phyloP scores from a whole-genome alignment of 1,140 invertebrate genomes.

The Heterodera carotae region DNA sequence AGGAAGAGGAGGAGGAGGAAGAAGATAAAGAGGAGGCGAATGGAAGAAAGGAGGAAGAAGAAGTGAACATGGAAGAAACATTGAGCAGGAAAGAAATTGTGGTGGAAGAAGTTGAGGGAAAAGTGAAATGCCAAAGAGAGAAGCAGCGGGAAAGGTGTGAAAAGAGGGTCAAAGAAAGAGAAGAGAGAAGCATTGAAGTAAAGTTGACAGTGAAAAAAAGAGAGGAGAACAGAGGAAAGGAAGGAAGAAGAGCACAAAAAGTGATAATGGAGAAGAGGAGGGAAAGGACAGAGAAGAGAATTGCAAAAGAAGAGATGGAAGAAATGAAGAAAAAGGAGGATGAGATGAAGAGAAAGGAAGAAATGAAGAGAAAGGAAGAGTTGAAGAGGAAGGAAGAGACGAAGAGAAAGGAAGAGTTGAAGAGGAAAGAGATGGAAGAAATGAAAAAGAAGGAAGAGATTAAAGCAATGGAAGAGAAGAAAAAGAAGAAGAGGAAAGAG shows the following conservation, averaged over 20 bases:
- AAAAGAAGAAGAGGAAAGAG: neutral
- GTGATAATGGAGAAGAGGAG: constrained; percentile 7
- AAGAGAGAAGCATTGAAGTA: neutral
- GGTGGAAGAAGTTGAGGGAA: neutral
- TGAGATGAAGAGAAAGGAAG: neutral
- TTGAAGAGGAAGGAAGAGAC: neutral
- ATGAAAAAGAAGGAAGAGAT: neutral
- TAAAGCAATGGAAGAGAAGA: neutral
- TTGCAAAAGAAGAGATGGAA: neutral
- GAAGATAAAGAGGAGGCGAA: neutral
- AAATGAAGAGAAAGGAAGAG: neutral
- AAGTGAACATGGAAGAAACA: neutral
- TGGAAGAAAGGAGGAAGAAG: neutral
- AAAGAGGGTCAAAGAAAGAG: no score
- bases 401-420: constrained; percentile 5
- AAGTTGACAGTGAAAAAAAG: neutral
- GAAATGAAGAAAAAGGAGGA: neutral
- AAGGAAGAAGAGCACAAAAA: constrained; percentile 5
- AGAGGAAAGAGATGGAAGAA: neutral
- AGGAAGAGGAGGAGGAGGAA: neutral
- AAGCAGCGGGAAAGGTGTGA: neutral
- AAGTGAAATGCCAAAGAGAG: neutral
- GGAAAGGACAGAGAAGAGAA: neutral
- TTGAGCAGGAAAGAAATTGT: constrained; percentile 1
- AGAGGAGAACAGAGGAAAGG: neutral